Conservation (phyloP, 2,797 vertebrate species). For the Gymnoscopelus braueri region DNA sequence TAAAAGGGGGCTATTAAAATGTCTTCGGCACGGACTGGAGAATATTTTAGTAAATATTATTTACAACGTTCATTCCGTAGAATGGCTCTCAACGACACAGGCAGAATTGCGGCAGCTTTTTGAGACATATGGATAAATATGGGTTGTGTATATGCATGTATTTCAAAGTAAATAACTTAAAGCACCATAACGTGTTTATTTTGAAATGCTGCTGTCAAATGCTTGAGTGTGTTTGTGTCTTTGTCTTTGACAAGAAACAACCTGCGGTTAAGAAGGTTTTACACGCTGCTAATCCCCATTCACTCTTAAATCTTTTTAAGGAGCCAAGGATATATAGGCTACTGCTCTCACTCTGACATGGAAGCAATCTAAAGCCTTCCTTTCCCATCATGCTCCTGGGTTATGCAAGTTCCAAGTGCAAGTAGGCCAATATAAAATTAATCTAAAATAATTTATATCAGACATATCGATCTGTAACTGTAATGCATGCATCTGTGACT, state of each 20-base stretch:
- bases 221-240: slow-evolving; percentile 12
- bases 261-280: slow-evolving; percentile 28
- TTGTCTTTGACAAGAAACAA: slow-evolving; percentile 17
- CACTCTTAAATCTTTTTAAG: slow-evolving; percentile 12
- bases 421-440: too few relatives aligned
- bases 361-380: slow-evolving; percentile 11
- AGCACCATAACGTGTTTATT: neutral
- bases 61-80: slow-evolving; percentile 11
- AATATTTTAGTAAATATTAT: neutral
- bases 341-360: slow-evolving; percentile 3
- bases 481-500: neutral
- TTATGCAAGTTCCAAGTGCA: neutral
- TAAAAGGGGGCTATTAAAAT: slow-evolving; percentile 21
- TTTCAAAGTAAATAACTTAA: slow-evolving; percentile 5
- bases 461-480: neutral
- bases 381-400: slow-evolving; percentile 16
- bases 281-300: slow-evolving; percentile 30
- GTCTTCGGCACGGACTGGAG: slow-evolving; percentile 29
- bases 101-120: slow-evolving; percentile 7
- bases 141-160: neutral
- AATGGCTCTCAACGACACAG: slow-evolving; percentile 21
- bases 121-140: slow-evolving; percentile 12
- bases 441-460: too few relatives aligned
- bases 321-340: slow-evolving; percentile 7
- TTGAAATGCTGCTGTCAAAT: slow-evolving; percentile 14